phyloP scores from a whole-genome alignment of 1,140 invertebrate genomes.

The Lineus longissimus region DNA sequence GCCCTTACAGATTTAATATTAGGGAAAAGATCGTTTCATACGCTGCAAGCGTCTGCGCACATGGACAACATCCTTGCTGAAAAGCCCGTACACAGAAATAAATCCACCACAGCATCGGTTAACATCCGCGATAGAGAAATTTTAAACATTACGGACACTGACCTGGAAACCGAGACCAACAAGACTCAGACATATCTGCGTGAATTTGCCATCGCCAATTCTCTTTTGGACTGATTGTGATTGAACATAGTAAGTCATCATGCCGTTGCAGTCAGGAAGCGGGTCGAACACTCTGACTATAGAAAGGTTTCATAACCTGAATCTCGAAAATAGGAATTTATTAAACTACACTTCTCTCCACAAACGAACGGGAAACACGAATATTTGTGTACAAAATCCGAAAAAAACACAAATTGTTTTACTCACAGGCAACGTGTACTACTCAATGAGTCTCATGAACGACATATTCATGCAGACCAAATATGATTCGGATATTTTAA shows the following conservation, averaged over 20 bases:
- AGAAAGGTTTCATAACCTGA: slow-evolving; percentile 6
- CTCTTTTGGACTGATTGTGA: not conserved
- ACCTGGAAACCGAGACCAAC: slow-evolving; percentile 1
- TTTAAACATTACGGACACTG: slow-evolving; percentile 4
- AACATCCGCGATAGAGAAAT: slow-evolving; percentile 3
- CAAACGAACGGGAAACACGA: not conserved
- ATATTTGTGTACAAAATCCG: slow-evolving; percentile 2
- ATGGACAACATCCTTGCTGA: no score
- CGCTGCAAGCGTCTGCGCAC: no score
- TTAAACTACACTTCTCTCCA: not conserved
- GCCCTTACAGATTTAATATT: no score
- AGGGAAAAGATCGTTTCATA: no score
- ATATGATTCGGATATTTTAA: slow-evolving; percentile 5
- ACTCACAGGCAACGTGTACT: not conserved
- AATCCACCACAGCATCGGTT: not conserved
- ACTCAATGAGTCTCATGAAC: not conserved
- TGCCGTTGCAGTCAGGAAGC: no score
- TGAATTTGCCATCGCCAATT: slow-evolving; percentile 7
- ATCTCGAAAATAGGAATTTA: slow-evolving; percentile 6
- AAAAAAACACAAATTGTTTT: slow-evolving; percentile 4
- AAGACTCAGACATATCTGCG: slow-evolving; percentile 6
- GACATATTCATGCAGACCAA: slow-evolving; percentile 7
- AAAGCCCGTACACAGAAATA: not conserved
- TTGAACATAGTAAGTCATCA: no score
- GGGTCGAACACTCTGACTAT: not conserved